Percentiles rank a stretch among this genome's conserved stretches.
These are phyloP conservation scores for Bombyx mandarina DNA, from an alignment of 1,140 invertebrate genomes.

Conservation along the genomic window DNA sequence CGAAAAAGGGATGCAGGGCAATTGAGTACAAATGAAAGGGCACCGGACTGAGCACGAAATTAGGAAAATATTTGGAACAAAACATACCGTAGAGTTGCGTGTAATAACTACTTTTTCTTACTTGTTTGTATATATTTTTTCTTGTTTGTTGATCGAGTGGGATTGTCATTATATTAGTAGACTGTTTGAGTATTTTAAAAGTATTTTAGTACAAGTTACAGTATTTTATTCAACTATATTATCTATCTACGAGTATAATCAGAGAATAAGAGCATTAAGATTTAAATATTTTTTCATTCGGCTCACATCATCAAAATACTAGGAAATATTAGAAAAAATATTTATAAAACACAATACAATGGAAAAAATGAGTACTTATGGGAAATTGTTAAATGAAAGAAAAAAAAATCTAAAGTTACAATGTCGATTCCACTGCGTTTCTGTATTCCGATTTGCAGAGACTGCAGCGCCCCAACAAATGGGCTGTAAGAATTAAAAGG, in stretches of 20 bases:
- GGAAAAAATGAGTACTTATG: background rate
- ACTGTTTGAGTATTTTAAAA: too few species aligned
- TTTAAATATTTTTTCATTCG: too few species aligned
- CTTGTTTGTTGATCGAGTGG: too few species aligned
- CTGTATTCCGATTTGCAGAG: conserved; percentile 16
- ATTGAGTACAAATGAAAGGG: conserved; percentile 58
- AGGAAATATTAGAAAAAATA: too few species aligned
- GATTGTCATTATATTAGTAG: too few species aligned
- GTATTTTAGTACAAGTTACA: too few species aligned
- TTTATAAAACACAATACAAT: too few species aligned
- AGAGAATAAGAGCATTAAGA: too few species aligned
- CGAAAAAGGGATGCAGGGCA: conserved; percentile 51
- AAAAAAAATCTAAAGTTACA: background rate
- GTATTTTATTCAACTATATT: too few species aligned
- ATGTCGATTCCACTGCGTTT: conserved; percentile 12
- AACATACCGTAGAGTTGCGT: conserved; percentile 17
- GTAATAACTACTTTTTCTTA: background rate
- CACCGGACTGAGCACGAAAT: conserved; percentile 43
- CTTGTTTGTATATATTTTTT: too few species aligned
- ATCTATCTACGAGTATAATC: too few species aligned
- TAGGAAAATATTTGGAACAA: conserved; percentile 50
- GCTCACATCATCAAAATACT: too few species aligned
- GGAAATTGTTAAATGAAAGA: background rate
- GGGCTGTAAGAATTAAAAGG: conserved; percentile 66
- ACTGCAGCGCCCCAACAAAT: conserved; percentile 46